These are phyloP conservation scores for Arizona elegans DNA, from an alignment of 2,113 vertebrate species.

Conservation along the genomic window DNA sequence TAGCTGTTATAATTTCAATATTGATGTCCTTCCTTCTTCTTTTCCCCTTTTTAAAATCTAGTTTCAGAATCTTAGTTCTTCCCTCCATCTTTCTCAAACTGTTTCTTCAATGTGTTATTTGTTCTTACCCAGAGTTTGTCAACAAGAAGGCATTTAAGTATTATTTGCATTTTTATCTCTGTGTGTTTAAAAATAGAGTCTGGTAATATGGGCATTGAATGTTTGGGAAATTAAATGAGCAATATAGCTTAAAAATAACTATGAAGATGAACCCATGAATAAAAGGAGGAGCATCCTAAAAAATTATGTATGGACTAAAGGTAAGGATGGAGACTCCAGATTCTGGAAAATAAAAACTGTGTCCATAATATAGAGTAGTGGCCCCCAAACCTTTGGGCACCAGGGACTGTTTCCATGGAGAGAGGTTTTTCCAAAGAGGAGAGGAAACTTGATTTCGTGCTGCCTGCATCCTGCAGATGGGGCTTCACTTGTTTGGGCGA, in stretches of 20 bases:
- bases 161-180: neutral
- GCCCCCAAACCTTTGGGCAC: no score
- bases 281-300: neutral
- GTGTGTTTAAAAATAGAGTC: neutral
- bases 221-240: neutral
- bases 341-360: neutral
- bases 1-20: conserved; percentile 63
- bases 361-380: neutral
- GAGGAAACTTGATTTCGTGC: no score
- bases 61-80: conserved; percentile 51
- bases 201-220: neutral
- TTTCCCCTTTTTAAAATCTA: conserved; percentile 31
- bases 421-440: no score
- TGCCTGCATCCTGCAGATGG: no score
- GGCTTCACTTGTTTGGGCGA: no score
- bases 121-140: neutral
- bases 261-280: neutral
- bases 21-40: conserved; percentile 40
- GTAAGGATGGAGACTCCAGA: neutral
- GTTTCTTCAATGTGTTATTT: conserved; percentile 26
- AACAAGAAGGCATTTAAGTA: neutral
- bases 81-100: conserved; percentile 36
- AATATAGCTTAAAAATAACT: neutral
- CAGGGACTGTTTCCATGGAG: no score
- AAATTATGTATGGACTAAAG: neutral